These are phyloP conservation scores for Ginglymostoma cirratum DNA, from an alignment of 2,113 vertebrate species.

Conservation along the genomic window DNA sequence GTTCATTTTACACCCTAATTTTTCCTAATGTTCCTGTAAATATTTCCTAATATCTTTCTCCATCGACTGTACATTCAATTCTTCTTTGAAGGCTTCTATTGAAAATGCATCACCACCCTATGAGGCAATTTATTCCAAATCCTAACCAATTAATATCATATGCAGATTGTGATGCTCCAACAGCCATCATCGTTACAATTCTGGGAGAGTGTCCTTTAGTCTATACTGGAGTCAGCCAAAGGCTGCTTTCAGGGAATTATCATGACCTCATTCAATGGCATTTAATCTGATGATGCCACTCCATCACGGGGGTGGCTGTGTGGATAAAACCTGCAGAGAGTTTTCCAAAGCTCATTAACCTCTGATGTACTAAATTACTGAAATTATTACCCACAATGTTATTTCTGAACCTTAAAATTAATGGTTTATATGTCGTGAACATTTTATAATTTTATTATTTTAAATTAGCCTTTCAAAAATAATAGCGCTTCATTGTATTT, in stretches of 20 bases:
- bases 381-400: not conserved
- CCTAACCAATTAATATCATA: not conserved
- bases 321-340: not conserved
- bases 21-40: not conserved
- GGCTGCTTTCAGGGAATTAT: not conserved
- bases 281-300: not conserved
- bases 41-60: not conserved
- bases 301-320: not conserved
- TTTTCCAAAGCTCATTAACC: not conserved
- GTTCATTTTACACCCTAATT: no score
- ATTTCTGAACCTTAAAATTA: not conserved
- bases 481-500: not conserved
- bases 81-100: not conserved
- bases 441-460: not conserved
- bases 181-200: not conserved
- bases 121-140: not conserved
- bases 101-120: not conserved
- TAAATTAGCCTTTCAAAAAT: not conserved
- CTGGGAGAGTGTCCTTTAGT: not conserved
- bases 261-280: not conserved
- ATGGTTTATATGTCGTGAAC: not conserved
- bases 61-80: not conserved
- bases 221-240: not conserved
- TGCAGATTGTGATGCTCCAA: not conserved
- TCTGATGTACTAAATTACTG: not conserved